Base-by-base conservation (phyloP, 2,888 invertebrate genomes). In the Adelphocoris suturalis region DNA sequence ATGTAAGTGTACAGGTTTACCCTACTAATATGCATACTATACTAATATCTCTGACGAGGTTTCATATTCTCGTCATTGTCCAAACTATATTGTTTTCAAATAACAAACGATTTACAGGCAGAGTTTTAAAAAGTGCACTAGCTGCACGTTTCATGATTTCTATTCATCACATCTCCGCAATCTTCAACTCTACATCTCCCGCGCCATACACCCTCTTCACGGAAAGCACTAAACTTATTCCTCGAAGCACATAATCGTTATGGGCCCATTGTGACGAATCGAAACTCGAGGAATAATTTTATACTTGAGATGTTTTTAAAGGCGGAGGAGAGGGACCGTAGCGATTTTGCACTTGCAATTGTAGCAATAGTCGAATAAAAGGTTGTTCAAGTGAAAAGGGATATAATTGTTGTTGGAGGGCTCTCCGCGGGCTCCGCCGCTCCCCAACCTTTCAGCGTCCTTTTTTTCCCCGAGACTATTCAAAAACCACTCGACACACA, bases 261-360 rank as follows among this genome's bases (percentile, higher is more conserved):
- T 61, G 61, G 16, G n/a, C 19, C 61, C 61, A 61, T 61, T 61
- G 61, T 61, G 61, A 19, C 61, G 9, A 61, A 19, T 61, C 61
- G 61, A 61, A 61, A 61, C 61, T 61, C 61, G 61, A 9, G 19
- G 61, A 61, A 61, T 61, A 61, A 61, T 61, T 61, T 61, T 61
- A 61, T 61, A 61, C 61, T 61, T 61, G 61, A 61, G 61, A 61
- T 61, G 61, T 61, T 61, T 61, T 61, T n/a, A 19, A 61, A 19
- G 61, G 19, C 61, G 61, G 9, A 19, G 0, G 61, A 19, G 19
- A 19, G 61, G 19, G 61, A 2, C 52, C 52, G 61, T n/a, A 61
- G 61, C 61, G 61, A 61, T 61, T 61, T 61, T 61, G 61, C 61
- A 61, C 61, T 61, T 61, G 61, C 61, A 61, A 61, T 61, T 61